Conservation (phyloP, 2,797 vertebrate species). For the Sphenodon punctatus region DNA sequence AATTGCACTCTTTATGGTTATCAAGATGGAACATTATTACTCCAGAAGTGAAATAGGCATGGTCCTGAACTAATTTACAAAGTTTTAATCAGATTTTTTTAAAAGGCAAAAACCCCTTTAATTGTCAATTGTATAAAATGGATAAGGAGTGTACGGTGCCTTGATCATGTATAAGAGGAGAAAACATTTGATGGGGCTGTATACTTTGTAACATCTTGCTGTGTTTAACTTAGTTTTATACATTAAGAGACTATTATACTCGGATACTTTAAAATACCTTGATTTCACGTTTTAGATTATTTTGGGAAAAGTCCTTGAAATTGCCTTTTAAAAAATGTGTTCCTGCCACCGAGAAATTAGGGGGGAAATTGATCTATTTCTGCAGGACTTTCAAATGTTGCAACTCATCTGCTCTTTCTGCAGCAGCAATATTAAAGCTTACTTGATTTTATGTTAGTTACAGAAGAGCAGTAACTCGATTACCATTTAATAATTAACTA, state of each 20-base stretch:
- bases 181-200: no score
- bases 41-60: no score
- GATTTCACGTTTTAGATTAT: slow-evolving; percentile 23
- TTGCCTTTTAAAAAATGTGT: not conserved
- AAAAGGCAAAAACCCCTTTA: no score
- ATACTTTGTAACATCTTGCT: no score
- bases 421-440: not conserved
- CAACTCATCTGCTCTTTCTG: not conserved
- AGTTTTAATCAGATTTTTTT: not conserved
- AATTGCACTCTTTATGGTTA: no score
- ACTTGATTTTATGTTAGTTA: not conserved
- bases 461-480: not conserved
- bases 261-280: not conserved
- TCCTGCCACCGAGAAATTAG: slow-evolving; percentile 19
- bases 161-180: no score
- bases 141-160: no score
- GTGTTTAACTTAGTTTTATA: no score
- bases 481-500: slow-evolving; percentile 25
- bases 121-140: no score
- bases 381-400: not conserved
- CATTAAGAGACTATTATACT: not conserved
- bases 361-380: not conserved
- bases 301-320: not conserved
- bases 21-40: no score
- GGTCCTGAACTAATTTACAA: no score